Evolutionary conservation across 2,888 invertebrate species (phyloP).

Genomic region (Oxycera nigricornis): DNA sequence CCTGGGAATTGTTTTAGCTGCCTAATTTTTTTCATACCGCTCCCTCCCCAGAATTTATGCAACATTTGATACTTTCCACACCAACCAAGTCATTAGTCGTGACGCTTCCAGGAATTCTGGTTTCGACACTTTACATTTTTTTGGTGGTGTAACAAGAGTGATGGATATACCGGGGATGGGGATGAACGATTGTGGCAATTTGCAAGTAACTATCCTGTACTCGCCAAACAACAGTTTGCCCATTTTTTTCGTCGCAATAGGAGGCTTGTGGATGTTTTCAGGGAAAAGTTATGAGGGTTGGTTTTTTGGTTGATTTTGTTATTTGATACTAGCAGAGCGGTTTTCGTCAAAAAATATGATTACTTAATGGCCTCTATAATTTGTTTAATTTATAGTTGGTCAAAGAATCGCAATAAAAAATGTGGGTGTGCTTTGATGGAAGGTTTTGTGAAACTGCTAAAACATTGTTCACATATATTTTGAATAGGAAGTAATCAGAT

Average conservation of each 20-base stretch:
- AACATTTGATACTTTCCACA: not conserved
- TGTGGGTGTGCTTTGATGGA: too few relatives aligned
- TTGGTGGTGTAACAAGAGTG: too few relatives aligned
- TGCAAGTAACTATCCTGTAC: not conserved
- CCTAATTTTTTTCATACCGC: not conserved
- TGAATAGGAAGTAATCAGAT: too few relatives aligned
- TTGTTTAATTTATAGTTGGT: too few relatives aligned
- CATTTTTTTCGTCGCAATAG: not conserved
- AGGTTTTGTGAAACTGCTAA: too few relatives aligned
- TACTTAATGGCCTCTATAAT: too few relatives aligned
- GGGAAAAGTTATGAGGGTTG: too few relatives aligned
- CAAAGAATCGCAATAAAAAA: too few relatives aligned
- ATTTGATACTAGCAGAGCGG: too few relatives aligned
- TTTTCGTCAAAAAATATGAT: too few relatives aligned
- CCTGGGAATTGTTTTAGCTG: not conserved
- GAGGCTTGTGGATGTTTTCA: not conserved
- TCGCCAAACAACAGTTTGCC: not conserved
- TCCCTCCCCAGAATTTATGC: not conserved
- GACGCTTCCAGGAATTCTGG: not conserved
- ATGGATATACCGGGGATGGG: not conserved
- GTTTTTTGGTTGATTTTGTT: too few relatives aligned
- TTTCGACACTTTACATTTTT: not conserved
- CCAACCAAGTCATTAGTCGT: not conserved
- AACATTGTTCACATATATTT: too few relatives aligned
- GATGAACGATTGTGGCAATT: not conserved